Evolutionary conservation across 2,888 invertebrate genomes (phyloP), one percentile per base, ranked within the genome.

Genomic region (Congeria kusceri): DNA sequence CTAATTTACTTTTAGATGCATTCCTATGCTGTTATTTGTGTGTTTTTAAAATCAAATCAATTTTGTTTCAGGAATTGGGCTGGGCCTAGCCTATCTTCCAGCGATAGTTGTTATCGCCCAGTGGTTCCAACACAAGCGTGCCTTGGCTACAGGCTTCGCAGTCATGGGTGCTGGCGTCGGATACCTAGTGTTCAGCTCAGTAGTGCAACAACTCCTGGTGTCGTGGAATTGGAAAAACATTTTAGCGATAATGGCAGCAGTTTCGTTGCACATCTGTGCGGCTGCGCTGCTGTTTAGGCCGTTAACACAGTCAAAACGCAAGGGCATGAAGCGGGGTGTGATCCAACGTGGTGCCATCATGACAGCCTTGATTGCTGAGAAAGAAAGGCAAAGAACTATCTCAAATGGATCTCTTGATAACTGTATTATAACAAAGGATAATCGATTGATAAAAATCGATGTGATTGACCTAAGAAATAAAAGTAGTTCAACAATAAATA

Each of bases 111-210:
- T 97, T 4, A 97, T 98, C 58, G 98, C 98, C 23, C 98, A 97
- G 94, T 99, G 99, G 95, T 99, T 99, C 93, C 98, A 99, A 93
- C 96, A 96, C 93, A 98, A 97, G 96, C 95, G 99, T 68, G 98
- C 98, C 0, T 94, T 99, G 73, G 98, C 99, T 0, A 99, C 98
- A 0, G 99, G 99, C 5, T 96, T 99, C 64, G 97, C 98, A 0
- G 96, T 98, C 5, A 98, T 98, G 91, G 99, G 99, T 28, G 98
- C 98, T 0, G 99, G 99, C 15, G 96, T 98, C 27, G 98, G 98
- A 25, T 96, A 96, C 11, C 97, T 98, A 91, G 93, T 97, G 0
- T 96, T 98, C 91, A 96, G 97, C 0, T 97, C 97, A 0, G 93
- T 98, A 9, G 86, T 80, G 27, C 76, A 77, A 49, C 83, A 87